Percentiles rank a stretch among this genome's conserved stretches.
phyloP scores from a whole-genome alignment of 2,797 vertebrate genomes.

The Malurus splendens region DNA sequence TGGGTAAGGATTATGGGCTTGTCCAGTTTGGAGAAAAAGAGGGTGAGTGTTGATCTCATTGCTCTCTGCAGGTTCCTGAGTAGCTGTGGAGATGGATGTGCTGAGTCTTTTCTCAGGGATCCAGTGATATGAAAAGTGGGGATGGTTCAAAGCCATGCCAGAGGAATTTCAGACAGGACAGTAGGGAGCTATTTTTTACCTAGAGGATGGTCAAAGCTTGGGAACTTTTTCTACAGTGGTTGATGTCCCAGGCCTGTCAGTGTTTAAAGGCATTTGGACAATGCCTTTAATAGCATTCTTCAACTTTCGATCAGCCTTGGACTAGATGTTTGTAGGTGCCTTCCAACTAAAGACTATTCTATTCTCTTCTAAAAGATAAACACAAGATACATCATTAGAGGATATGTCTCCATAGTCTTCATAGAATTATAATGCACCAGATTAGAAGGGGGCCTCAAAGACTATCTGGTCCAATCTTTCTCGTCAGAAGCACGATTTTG shows the following conservation, averaged over 20 bases:
- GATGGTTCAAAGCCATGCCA: not conserved
- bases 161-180: not conserved
- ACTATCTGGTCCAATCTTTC: not conserved
- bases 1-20: not conserved
- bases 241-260: not conserved
- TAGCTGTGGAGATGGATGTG: not conserved
- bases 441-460: not conserved
- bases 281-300: not conserved
- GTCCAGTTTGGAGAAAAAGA: not conserved
- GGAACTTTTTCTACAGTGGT: not conserved
- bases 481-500: not conserved
- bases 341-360: not conserved
- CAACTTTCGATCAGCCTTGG: not conserved
- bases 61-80: not conserved
- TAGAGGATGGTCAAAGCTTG: not conserved
- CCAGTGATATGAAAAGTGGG: rapidly evolving
- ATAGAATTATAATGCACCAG: not conserved
- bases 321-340: not conserved
- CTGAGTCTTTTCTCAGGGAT: not conserved
- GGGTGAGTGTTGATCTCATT: not conserved
- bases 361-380: not conserved
- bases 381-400: not conserved
- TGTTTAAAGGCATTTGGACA: not conserved
- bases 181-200: not conserved
- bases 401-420: not conserved